Evolutionary conservation across 2,113 vertebrate genomes (phyloP).

Genomic region (Paramisgurnus dabryanus): DNA sequence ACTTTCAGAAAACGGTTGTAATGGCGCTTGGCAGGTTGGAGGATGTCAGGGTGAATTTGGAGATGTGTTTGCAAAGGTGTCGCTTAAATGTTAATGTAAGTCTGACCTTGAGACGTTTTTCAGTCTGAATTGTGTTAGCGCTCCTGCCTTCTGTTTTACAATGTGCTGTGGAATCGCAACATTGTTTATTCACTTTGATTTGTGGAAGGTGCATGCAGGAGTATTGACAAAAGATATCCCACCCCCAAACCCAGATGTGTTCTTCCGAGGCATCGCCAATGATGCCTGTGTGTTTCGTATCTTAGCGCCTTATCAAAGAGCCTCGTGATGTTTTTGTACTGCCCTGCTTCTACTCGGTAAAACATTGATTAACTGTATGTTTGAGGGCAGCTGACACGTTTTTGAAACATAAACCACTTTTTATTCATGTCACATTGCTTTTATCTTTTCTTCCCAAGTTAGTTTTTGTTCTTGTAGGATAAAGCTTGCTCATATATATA

Average conservation of each 20-base stretch:
- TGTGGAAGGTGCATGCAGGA: slow-evolving; percentile 75
- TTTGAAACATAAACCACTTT: not conserved
- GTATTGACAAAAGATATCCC: slow-evolving; percentile 77
- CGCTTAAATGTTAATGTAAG: slow-evolving; percentile 76
- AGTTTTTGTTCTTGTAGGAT: not conserved
- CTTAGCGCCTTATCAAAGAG: slow-evolving; percentile 2
- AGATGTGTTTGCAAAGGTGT: slow-evolving; percentile 67
- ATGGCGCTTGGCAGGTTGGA: slow-evolving; percentile 68
- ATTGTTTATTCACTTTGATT: slow-evolving; percentile 85
- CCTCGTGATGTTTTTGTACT: not conserved
- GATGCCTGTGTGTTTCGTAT: slow-evolving; percentile 50
- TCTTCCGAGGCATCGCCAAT: slow-evolving; percentile 51
- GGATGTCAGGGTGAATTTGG: slow-evolving; percentile 69
- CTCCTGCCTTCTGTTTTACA: slow-evolving; percentile 74
- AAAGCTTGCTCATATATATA: no score
- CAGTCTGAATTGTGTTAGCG: slow-evolving; percentile 74
- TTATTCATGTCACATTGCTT: not conserved
- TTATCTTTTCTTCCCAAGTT: not conserved
- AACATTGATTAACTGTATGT: not conserved
- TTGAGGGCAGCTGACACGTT: not conserved
- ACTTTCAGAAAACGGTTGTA: slow-evolving; percentile 65
- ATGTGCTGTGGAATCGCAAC: slow-evolving; percentile 71
- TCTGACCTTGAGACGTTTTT: slow-evolving; percentile 78
- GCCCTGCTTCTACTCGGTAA: not conserved
- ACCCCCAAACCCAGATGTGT: slow-evolving; percentile 49